These are phyloP conservation scores for Mesembrinibis cayennensis DNA, from an alignment of 2,113 vertebrate genomes.

Conservation along the genomic window DNA sequence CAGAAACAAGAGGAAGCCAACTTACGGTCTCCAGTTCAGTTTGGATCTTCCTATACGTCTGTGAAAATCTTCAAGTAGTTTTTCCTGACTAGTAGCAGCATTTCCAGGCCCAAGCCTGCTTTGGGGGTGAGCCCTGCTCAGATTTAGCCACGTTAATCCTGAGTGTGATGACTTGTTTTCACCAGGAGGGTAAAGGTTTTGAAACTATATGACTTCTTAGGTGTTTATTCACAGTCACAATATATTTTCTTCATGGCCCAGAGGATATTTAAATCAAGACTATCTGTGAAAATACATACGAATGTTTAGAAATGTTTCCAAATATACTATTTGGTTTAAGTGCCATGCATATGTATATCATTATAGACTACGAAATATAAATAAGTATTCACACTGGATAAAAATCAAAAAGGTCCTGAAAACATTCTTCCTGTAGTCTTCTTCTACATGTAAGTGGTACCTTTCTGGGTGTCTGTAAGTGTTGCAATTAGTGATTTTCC, in stretches of 20 bases:
- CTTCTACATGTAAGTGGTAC: not conserved
- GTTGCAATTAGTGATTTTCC: not conserved
- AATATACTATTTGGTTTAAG: not conserved
- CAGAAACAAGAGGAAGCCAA: not conserved
- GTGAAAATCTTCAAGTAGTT: not conserved
- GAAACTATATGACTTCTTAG: not conserved
- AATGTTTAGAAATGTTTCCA: not conserved
- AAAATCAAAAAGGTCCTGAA: not conserved
- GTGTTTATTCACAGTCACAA: not conserved
- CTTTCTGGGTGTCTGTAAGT: not conserved
- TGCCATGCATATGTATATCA: not conserved
- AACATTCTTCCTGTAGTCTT: not conserved
- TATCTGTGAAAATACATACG: not conserved
- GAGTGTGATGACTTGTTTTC: not conserved
- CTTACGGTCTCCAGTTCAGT: not conserved
- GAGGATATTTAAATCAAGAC: not conserved
- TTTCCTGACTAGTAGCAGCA: not conserved
- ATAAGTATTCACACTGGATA: not conserved
- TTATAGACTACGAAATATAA: not conserved
- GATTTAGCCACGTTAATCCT: not conserved
- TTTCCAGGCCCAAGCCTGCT: not conserved
- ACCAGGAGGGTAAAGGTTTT: not conserved
- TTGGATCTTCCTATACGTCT: not conserved
- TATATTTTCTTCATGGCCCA: not conserved
- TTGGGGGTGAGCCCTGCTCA: not conserved